A percentile compares a stretch with the other conserved stretches of the same genome.
These are phyloP conservation scores for Sanderia malayensis DNA, from an alignment of 30 jellyfish, hydroid and myxozoan species.

Conservation along the genomic window DNA sequence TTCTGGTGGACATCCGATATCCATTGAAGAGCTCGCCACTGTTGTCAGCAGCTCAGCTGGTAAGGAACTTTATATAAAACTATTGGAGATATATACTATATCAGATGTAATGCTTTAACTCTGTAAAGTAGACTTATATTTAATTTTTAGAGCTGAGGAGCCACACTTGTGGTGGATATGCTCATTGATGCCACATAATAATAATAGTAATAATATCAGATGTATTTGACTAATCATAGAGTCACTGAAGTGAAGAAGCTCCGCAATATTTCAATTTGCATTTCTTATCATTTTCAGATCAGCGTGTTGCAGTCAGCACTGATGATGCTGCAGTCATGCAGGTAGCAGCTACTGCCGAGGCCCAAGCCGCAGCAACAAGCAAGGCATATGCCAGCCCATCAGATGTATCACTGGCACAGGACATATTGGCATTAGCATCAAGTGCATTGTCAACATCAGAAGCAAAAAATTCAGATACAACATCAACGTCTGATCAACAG, in stretches of 20 bases:
- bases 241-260: too few species aligned
- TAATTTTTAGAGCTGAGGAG: not conserved
- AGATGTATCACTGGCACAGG: constrained; percentile 80
- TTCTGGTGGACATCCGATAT: constrained; percentile 42
- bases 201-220: not conserved
- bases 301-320: constrained; percentile 14
- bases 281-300: constrained; percentile 10
- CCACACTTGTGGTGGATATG: not conserved
- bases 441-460: constrained; percentile 72
- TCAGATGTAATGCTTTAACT: not conserved
- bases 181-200: not conserved
- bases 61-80: too few species aligned
- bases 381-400: constrained; percentile 62
- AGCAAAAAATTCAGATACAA: constrained; percentile 17
- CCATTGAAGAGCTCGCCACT: constrained; percentile 49
- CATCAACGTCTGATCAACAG: not conserved
- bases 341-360: constrained; percentile 50
- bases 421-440: constrained; percentile 74
- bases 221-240: too few species aligned
- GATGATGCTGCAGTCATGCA: constrained; percentile 51
- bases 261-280: too few species aligned
- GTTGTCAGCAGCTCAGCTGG: constrained; percentile 50
- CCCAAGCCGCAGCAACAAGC: constrained; percentile 58
- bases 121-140: not conserved
- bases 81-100: too few species aligned